Evolutionary conservation across 2,797 vertebrate species (phyloP).

Genomic region (Columba guinea): DNA sequence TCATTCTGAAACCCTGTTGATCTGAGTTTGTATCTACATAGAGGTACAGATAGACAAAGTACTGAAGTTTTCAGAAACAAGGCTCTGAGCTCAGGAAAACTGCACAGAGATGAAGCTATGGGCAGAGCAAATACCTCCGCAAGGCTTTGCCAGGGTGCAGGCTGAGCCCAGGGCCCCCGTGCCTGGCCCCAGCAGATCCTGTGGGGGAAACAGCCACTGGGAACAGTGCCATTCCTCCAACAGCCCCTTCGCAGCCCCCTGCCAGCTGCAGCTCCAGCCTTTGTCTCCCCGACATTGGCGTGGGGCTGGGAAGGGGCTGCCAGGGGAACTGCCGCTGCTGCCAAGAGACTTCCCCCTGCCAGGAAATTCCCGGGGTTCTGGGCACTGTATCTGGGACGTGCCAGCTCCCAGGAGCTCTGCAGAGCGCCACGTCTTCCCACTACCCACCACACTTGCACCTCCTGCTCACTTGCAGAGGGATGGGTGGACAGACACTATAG

Average conservation of each 20-base stretch:
- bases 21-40: not conserved
- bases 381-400: not conserved
- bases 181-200: not conserved
- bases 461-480: rapidly evolving
- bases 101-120: not conserved
- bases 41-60: not conserved
- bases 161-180: not conserved
- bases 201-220: not conserved
- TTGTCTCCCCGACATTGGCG: constrained; percentile 24
- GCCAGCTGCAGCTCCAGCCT: constrained; percentile 20
- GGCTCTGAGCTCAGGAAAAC: not conserved
- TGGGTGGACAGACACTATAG: rapidly evolving
- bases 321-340: not conserved
- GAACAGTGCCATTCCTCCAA: not conserved
- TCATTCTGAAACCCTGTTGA: not conserved
- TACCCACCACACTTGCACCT: not conserved
- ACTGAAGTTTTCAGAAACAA: not conserved
- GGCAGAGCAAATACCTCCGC: not conserved
- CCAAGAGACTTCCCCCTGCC: constrained; percentile 32
- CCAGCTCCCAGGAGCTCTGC: not conserved
- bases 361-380: not conserved
- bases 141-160: not conserved
- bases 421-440: rapidly evolving
- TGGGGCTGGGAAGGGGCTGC: constrained; percentile 22
- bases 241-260: constrained; percentile 24